Evolutionary conservation across 2,888 invertebrate species (phyloP).

Genomic region (Thecophora atra): DNA sequence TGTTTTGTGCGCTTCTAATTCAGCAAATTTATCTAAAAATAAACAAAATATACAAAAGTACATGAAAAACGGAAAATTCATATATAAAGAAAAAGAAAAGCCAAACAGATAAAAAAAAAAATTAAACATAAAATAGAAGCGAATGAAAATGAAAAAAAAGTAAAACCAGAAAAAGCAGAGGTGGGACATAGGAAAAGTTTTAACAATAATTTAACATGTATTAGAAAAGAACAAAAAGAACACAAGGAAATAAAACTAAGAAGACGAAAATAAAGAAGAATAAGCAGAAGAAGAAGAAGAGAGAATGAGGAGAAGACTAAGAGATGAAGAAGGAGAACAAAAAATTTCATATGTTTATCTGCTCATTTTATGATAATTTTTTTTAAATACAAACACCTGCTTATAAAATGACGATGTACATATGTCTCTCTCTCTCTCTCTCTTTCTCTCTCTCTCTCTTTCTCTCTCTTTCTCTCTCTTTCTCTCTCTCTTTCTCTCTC

Average conservation of each 20-base stretch:
- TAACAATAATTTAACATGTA: no score
- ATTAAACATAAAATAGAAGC: not conserved
- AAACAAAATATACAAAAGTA: conserved; percentile 36
- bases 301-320: not conserved
- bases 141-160: not conserved
- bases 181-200: no score
- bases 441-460: no score
- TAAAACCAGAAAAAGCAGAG: not conserved
- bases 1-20: conserved; percentile 36
- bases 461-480: no score
- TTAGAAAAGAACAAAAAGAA: no score
- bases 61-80: conserved; percentile 20
- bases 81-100: not conserved
- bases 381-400: not conserved
- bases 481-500: no score
- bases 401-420: no score
- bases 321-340: not conserved
- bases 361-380: not conserved
- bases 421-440: no score
- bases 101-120: not conserved
- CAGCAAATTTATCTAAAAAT: conserved; percentile 43
- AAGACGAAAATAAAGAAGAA: not conserved
- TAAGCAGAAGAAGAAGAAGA: not conserved
- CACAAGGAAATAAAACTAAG: conserved; percentile 34
- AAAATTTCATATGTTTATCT: conserved; percentile 9